phyloP scores from a whole-genome alignment of 2,113 vertebrate species.

The Cebus imitator region DNA sequence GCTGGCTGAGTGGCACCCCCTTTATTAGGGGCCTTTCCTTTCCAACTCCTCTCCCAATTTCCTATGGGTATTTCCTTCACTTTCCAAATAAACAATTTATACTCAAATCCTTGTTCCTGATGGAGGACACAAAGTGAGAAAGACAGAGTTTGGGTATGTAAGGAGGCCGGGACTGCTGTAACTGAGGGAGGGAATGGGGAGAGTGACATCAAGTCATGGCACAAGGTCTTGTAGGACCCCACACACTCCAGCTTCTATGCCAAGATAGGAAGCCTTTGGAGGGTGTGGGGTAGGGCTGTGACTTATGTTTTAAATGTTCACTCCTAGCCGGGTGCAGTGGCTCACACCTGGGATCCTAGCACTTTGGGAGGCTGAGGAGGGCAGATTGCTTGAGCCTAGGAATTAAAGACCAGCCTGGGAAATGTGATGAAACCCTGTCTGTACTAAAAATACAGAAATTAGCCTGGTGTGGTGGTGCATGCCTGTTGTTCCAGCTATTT shows the following conservation, averaged over 20 bases:
- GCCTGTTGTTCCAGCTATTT: too few species aligned
- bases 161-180: background rate
- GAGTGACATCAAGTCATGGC: too few species aligned
- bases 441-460: too few species aligned
- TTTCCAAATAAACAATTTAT: background rate
- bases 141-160: background rate
- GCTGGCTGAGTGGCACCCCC: background rate
- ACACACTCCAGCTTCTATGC: background rate
- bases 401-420: too few species aligned
- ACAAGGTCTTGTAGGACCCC: background rate
- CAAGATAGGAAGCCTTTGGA: background rate
- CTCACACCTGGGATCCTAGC: too few species aligned
- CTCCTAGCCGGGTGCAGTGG: too few species aligned
- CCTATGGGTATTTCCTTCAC: background rate
- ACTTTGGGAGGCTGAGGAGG: too few species aligned
- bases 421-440: too few species aligned
- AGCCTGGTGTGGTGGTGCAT: too few species aligned
- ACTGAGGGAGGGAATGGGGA: accelerated
- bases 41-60: background rate
- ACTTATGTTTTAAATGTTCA: background rate
- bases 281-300: background rate
- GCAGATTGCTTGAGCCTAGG: too few species aligned
- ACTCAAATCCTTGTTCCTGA: background rate
- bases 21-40: background rate
- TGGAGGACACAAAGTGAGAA: background rate